These are phyloP conservation scores for Pipa parva DNA, from an alignment of 2,113 vertebrate species.

Conservation along the genomic window DNA sequence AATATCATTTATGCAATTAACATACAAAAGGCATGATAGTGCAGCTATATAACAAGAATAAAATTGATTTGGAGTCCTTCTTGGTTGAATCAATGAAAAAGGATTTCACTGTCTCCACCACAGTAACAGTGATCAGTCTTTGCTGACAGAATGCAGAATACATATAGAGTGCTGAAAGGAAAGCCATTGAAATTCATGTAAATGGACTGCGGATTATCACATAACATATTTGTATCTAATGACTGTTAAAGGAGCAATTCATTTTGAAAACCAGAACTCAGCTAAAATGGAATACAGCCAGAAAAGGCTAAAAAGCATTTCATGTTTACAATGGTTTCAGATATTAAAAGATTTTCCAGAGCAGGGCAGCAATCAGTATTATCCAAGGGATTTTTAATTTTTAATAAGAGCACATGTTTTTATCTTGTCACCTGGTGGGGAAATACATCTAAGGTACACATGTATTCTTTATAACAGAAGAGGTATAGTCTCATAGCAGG, in stretches of 20 bases:
- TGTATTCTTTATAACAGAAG: too few relatives aligned
- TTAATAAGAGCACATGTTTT: too few relatives aligned
- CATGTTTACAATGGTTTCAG: slow-evolving; percentile 7
- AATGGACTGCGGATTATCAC: slow-evolving; percentile 37
- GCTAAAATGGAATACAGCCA: slow-evolving; percentile 13
- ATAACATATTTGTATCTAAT: slow-evolving; percentile 43
- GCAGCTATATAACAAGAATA: slow-evolving; percentile 13
- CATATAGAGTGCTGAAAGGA: slow-evolving; percentile 25
- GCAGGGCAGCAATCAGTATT: too few relatives aligned
- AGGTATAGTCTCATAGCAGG: too few relatives aligned
- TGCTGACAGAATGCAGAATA: slow-evolving; percentile 32
- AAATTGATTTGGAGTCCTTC: slow-evolving; percentile 36
- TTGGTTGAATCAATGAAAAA: slow-evolving; percentile 34
- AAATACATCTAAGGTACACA: too few relatives aligned
- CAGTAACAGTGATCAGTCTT: slow-evolving; percentile 29
- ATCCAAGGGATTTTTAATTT: too few relatives aligned
- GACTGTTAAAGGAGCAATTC: slow-evolving; percentile 35
- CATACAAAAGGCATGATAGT: slow-evolving; percentile 30
- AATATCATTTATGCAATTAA: slow-evolving; percentile 27
- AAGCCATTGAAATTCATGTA: slow-evolving; percentile 37
- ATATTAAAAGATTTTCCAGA: too few relatives aligned
- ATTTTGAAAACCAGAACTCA: slow-evolving; percentile 25
- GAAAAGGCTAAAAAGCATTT: slow-evolving; percentile 20
- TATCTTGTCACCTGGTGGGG: too few relatives aligned
- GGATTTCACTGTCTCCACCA: slow-evolving; percentile 11